These are phyloP conservation scores for Prolemur simus DNA, from an alignment of 2,113 vertebrate species.

Conservation along the genomic window DNA sequence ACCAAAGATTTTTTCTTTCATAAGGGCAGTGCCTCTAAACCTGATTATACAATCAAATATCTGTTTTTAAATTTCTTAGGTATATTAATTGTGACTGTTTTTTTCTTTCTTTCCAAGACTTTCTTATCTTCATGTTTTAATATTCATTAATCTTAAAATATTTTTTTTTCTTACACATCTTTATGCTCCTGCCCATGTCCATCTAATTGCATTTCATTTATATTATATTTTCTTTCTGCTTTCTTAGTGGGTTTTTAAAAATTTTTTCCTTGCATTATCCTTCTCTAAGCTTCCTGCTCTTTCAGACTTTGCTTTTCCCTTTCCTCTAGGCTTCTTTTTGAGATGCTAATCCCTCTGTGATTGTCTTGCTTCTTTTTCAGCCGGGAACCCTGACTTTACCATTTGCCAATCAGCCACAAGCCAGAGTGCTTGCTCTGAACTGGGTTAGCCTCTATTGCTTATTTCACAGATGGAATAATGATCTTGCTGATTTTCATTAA, in stretches of 20 bases:
- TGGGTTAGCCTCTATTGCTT: constrained; percentile 38
- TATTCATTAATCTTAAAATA: background rate
- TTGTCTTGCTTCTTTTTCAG: constrained; percentile 44
- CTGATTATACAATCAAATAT: background rate
- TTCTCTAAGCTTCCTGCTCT: background rate
- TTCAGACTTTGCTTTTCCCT: constrained; percentile 18
- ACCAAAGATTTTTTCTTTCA: background rate
- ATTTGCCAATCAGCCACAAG: constrained; percentile 37
- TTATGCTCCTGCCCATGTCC: background rate
- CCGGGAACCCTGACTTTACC: constrained; percentile 41
- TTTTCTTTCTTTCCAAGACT: background rate
- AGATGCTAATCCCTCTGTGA: constrained; percentile 59
- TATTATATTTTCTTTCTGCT: background rate
- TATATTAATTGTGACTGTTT: background rate
- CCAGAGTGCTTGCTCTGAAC: background rate
- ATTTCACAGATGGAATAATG: constrained; percentile 36
- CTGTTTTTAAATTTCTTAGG: background rate
- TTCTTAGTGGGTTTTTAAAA: background rate
- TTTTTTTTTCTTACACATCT: background rate
- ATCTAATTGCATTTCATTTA: constrained; percentile 14
- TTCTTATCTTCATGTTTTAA: background rate
- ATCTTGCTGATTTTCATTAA: constrained; percentile 51
- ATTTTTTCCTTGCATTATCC: background rate
- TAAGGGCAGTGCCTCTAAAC: background rate
- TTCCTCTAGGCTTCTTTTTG: constrained; percentile 32